Conservation (phyloP, 2,113 vertebrate genomes). For the Brachypodius melanocephalos region DNA sequence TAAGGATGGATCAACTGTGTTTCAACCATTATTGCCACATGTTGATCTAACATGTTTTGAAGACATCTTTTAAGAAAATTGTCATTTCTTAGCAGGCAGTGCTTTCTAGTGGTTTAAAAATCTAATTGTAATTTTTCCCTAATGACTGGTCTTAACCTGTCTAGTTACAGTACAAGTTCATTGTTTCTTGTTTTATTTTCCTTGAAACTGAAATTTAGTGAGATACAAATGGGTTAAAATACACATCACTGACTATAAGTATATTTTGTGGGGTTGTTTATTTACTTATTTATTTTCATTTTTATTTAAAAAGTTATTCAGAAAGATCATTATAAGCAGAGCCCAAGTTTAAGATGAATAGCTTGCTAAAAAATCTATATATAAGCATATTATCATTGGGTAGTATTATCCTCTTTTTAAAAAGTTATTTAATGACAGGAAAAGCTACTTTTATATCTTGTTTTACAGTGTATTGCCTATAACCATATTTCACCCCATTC, state of each 20-base stretch:
- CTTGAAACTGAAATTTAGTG: not conserved
- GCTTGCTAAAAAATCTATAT: not conserved
- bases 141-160: not conserved
- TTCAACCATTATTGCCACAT: not conserved
- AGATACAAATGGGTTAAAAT: not conserved
- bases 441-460: not conserved
- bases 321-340: not conserved
- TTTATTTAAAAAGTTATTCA: not conserved
- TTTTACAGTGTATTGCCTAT: not conserved
- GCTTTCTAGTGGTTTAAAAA: not conserved
- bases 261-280: not conserved
- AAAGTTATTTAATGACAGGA: not conserved
- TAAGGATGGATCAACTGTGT: not conserved
- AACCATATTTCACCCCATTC: not conserved
- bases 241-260: not conserved
- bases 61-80: not conserved
- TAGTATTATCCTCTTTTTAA: not conserved
- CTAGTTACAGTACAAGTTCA: not conserved
- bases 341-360: not conserved
- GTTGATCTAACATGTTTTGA: not conserved
- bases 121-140: not conserved
- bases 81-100: not conserved
- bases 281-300: not conserved
- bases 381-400: accelerated
- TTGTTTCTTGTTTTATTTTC: not conserved